Percentiles rank a stretch among this genome's conserved stretches.
Evolutionary conservation across 2,888 invertebrate genomes (phyloP).

Genomic region (Plebejus anna): DNA sequence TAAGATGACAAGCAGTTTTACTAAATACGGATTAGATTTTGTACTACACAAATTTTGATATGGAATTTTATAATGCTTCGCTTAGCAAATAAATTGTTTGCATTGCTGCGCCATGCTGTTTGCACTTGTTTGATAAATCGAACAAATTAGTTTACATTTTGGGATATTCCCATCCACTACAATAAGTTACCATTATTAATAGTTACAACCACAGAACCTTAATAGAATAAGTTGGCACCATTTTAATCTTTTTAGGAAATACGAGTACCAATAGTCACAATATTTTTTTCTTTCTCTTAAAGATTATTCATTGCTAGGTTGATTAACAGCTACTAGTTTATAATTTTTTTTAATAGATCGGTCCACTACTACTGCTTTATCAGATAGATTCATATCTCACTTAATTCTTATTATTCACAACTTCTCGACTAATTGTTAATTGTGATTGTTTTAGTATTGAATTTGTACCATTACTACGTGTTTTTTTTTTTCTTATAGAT

Average conservation of each 20-base stretch:
- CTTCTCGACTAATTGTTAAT: background rate
- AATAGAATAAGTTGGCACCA: background rate
- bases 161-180: background rate
- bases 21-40: constrained; percentile 24
- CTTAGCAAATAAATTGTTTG: constrained; percentile 22
- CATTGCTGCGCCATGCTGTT: constrained; percentile 13
- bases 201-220: background rate
- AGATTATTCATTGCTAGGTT: background rate
- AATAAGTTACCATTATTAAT: constrained; percentile 16
- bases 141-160: background rate
- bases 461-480: background rate
- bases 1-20: background rate
- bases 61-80: constrained; percentile 21
- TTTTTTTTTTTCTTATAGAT: background rate
- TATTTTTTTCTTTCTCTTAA: background rate
- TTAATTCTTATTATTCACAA: background rate
- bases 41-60: constrained; percentile 24
- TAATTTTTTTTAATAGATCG: background rate
- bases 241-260: background rate
- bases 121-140: constrained; percentile 16
- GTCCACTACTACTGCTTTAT: background rate
- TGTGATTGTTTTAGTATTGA: background rate
- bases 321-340: background rate
- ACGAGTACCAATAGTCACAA: background rate
- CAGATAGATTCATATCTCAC: background rate